Conservation (phyloP, 2,113 vertebrate species). For the Ceyx cyanopectus region DNA sequence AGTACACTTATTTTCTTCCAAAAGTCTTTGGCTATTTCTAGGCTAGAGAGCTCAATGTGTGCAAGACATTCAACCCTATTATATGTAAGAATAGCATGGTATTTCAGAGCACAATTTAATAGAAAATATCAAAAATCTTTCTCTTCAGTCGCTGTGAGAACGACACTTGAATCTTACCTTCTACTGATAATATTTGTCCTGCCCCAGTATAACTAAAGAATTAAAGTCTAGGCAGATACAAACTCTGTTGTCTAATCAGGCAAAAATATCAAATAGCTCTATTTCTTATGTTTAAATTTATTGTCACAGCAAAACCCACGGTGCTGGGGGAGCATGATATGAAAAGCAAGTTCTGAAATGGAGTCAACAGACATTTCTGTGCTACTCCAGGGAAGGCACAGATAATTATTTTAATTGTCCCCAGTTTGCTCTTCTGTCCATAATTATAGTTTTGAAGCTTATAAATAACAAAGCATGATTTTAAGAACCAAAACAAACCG, state of each 20-base stretch:
- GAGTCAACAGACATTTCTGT: slow-evolving; percentile 28
- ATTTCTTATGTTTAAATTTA: neutral
- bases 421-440: slow-evolving; percentile 33
- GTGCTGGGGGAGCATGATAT: neutral
- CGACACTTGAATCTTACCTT: neutral
- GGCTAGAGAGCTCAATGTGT: neutral
- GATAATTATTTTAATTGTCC: slow-evolving; percentile 59
- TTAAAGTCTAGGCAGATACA: neutral
- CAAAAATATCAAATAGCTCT: neutral
- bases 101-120: neutral
- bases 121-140: neutral
- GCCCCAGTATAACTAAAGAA: neutral
- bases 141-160: neutral
- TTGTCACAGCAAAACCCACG: neutral
- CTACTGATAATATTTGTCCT: neutral
- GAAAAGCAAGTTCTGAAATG: slow-evolving; percentile 44
- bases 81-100: neutral
- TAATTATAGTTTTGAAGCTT: slow-evolving; percentile 55
- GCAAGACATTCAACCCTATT: neutral
- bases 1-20: neutral
- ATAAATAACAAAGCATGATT: slow-evolving; percentile 46
- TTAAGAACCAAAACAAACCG: slow-evolving; percentile 42
- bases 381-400: slow-evolving; percentile 29
- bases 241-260: neutral
- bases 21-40: neutral